Evolutionary conservation across 2,888 invertebrate species (phyloP), one percentile per base, ranked within the genome.

Genomic region (Bugulina stolonifera): DNA sequence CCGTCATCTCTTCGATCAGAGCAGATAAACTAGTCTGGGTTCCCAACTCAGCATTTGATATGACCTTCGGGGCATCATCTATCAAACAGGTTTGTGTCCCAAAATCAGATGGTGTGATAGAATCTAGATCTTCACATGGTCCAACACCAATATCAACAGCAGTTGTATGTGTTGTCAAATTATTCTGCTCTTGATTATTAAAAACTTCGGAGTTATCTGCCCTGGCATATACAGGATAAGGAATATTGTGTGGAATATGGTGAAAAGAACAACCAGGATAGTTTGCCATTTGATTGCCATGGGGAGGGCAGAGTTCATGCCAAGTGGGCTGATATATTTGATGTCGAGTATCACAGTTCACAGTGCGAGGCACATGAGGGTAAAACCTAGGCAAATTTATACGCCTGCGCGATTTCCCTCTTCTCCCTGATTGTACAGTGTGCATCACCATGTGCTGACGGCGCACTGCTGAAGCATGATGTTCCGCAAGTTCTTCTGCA

Each of bases 21-120:
- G 64, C n/a, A 14, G 64, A 64, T 5, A 64, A 32, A 22, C 10
- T 64, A 32, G 64, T 64, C 64, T 64, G 64, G 14, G 64, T 64
- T 27, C 64, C 64, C 1, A 64, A 27, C 14, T 64, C 27, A 27
- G 64, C 22, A 32, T 64, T 64, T 34, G 34, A 64, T 14, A 27
- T 10, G 18, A 32, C 5, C 5, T 5, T 2, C n/a, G 55, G 3
- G 5, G 64, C 25, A 32, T 1, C n/a, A 27, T 27, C 64, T 27
- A 34, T 32, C 14, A 29, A 10, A 3, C 29, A 64, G 2, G 64
- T 64, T n/a, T 64, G 64, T 10, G 64, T 64, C 3, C 25, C 10
- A 27, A 64, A 64, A 27, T 64, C 32, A 32, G 64, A 14, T 14
- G 64, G 64, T 64, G 34, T 32, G 5, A 27, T 18, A 14, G 32